Conservation (phyloP, 2,888 invertebrate genomes). For the Monopis laevigella region DNA sequence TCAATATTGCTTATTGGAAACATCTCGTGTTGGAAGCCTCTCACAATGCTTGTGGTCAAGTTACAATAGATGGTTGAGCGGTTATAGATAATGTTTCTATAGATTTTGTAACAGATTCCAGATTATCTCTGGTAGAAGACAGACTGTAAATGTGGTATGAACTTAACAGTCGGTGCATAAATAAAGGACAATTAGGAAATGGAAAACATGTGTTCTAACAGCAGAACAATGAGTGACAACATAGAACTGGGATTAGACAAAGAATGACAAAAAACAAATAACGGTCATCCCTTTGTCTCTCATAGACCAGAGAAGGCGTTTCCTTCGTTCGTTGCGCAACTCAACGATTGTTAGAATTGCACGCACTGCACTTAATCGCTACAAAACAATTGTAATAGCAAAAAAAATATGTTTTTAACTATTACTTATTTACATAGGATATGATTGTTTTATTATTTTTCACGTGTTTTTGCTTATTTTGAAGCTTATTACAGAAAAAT, state of each 20-base stretch:
- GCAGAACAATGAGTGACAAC: neutral
- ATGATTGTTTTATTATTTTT: too few relatives aligned
- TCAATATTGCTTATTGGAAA: neutral
- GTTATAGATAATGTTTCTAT: neutral
- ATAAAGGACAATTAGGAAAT: too few relatives aligned
- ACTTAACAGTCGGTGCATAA: too few relatives aligned
- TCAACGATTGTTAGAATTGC: conserved; percentile 29
- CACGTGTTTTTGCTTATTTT: too few relatives aligned
- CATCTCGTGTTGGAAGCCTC: neutral
- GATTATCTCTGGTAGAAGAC: too few relatives aligned
- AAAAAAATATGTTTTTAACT: too few relatives aligned
- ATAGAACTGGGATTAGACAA: neutral
- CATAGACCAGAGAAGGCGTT: conserved; percentile 22
- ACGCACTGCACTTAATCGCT: conserved; percentile 1
- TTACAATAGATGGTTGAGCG: conserved; percentile 4
- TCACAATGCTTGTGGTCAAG: neutral
- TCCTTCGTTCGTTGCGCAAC: conserved; percentile 28
- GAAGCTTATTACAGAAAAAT: too few relatives aligned
- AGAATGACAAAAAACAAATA: conserved; percentile 30
- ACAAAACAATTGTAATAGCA: neutral
- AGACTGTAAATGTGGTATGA: too few relatives aligned
- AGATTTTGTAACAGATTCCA: neutral
- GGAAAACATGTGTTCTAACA: neutral
- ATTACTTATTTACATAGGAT: too few relatives aligned
- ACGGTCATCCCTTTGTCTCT: conserved; percentile 43